A percentile compares a stretch with the other conserved stretches of the same genome.
These are phyloP conservation scores for Dermolepida albohirtum DNA, from an alignment of 2,888 invertebrate genomes.

Conservation along the genomic window DNA sequence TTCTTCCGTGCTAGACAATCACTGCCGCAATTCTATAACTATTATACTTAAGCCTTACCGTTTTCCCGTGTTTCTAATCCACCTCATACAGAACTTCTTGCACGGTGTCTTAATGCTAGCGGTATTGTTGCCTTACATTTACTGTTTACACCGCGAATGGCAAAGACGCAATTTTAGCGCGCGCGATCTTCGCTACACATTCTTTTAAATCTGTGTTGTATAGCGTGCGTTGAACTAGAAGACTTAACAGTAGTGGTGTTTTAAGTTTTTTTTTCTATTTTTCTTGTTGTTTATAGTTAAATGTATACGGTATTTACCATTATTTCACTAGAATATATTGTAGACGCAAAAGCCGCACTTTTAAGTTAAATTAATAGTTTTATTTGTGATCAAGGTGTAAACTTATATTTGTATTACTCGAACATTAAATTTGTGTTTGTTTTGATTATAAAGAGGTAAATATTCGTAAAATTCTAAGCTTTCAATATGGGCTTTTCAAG, in stretches of 20 bases:
- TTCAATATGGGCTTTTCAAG: too few species aligned
- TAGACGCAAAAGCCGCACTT: too few species aligned
- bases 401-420: too few species aligned
- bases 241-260: conserved; percentile 1
- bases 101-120: conserved; percentile 28
- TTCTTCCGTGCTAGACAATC: conserved; percentile 8
- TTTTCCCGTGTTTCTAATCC: not conserved
- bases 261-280: conserved; percentile 1
- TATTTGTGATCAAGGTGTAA: too few species aligned
- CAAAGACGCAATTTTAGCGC: conserved; percentile 13
- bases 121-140: conserved; percentile 21
- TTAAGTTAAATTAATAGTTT: too few species aligned
- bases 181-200: conserved; percentile 11
- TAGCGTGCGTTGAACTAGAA: conserved; percentile 34
- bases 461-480: too few species aligned
- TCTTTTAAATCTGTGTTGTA: conserved; percentile 11
- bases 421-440: too few species aligned
- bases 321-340: too few species aligned
- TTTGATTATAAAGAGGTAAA: too few species aligned
- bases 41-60: conserved; percentile 18
- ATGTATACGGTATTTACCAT: not conserved
- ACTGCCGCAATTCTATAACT: conserved; percentile 13
- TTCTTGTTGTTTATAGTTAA: not conserved
- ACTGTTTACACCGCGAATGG: conserved; percentile 28
- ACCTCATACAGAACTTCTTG: conserved; percentile 10